Evolutionary conservation across 2,888 invertebrate genomes (phyloP), one percentile per base, ranked within the genome.

Genomic region (Rhopalosiphum nymphaeae): DNA sequence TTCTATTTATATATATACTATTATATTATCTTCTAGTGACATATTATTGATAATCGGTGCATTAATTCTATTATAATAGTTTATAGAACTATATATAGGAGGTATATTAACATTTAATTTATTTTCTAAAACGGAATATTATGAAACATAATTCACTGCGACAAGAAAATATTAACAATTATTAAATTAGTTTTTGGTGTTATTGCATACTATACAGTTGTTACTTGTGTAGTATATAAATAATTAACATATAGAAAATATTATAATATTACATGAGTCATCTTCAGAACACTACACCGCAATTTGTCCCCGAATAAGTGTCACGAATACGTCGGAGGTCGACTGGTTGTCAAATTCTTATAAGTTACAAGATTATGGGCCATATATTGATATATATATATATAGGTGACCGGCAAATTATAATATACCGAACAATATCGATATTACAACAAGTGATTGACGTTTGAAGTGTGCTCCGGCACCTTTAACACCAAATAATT

Each of bases 231-330:
- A 78, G 36, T 78, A 36, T 67, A 7, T 7, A 10, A 67, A 78
- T 36, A 36, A 78, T 36, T 36, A 36, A 78, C 36, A 36, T 36
- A 36, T 78, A 78, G 36, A 78, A 78, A 36, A 36, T 67, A 67
- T 4, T 36, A 36, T 78, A 67, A n/a, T 67, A n/a, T 16, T n/a
- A 67, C 7, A 67, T 67, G 67, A n/a, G 67, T 67, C 67, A 67
- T 67, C 67, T 67, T 67, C 57, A 57, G 57, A 57, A 57, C 57
- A 10, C 26, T 10, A 57, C 26, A 88, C 53, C 9, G 16, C 29
- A 61, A 89, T 89, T 89, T 89, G 89, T 89, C 42, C 44, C 57
- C 36, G 89, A 57, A 61, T 89, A 89, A 57, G 57, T 89, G 57
- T 89, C 89, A 57, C 89, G 57, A 89, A 36, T 44, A 57, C 42